phyloP scores from a whole-genome alignment of 2,888 invertebrate species.

The Stenichneumon culpator region DNA sequence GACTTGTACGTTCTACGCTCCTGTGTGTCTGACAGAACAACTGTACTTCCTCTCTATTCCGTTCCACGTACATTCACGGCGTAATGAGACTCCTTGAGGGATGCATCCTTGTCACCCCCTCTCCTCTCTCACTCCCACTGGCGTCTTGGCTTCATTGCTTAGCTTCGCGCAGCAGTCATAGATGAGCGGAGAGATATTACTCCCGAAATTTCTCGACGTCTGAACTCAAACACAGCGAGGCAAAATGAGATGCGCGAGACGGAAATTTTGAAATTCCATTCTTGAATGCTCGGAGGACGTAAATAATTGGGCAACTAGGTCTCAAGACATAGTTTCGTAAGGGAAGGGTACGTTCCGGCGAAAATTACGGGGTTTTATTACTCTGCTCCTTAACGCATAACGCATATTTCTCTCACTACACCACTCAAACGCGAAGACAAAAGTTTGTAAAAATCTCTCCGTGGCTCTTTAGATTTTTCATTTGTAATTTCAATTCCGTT shows the following conservation, averaged over 20 bases:
- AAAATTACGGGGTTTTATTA: background rate
- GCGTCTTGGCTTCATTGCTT: background rate
- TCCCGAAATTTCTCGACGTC: constrained; percentile 46
- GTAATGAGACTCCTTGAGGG: constrained; percentile 72
- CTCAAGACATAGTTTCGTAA: background rate
- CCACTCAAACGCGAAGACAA: background rate
- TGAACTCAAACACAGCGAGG: background rate
- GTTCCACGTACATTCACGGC: constrained; percentile 55
- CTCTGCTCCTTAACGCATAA: background rate
- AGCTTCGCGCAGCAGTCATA: constrained; percentile 31
- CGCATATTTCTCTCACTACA: background rate
- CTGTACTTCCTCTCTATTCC: constrained; percentile 56
- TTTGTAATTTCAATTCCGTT: too few species aligned
- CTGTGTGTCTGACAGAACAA: constrained; percentile 56
- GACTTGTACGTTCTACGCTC: constrained; percentile 26
- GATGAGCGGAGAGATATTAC: constrained; percentile 44
- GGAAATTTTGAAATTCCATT: constrained; percentile 34
- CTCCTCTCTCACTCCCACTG: constrained; percentile 26
- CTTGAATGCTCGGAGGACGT: background rate
- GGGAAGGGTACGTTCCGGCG: background rate
- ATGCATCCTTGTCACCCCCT: constrained; percentile 68
- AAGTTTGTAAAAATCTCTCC: too few species aligned
- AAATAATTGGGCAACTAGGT: constrained; percentile 21
- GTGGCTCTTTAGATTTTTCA: too few species aligned
- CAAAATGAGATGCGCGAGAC: constrained; percentile 5